phyloP scores from a whole-genome alignment of 2,888 invertebrate species.

The Chironomus riparius region DNA sequence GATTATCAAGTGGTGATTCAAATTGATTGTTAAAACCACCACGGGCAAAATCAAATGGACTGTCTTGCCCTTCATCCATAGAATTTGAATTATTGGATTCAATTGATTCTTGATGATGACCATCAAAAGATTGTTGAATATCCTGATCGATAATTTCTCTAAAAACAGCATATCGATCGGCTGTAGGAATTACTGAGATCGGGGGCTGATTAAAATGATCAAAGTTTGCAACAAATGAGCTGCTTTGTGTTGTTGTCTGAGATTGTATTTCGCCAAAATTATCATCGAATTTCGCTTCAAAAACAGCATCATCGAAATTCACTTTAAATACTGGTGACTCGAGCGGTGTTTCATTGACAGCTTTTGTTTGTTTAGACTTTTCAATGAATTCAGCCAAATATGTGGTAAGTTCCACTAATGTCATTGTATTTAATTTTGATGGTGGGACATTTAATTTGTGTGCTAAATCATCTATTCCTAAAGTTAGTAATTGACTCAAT shows the following conservation, averaged over 20 bases:
- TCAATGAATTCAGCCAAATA: conserved; percentile 58
- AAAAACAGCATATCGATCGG: conserved; percentile 81
- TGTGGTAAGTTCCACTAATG: conserved; percentile 74
- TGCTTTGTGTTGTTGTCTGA: conserved; percentile 31
- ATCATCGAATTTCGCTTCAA: conserved; percentile 54
- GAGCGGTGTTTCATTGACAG: background rate
- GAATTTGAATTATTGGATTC: conserved; percentile 32
- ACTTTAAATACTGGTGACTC: conserved; percentile 29
- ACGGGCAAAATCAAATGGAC: background rate
- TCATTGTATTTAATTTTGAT: conserved; percentile 71
- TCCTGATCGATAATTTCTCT: conserved; percentile 75
- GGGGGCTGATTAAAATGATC: conserved; percentile 46
- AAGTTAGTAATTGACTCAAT: conserved; percentile 69
- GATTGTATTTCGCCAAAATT: conserved; percentile 46
- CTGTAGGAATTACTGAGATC: conserved; percentile 40
- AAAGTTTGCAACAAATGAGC: conserved; percentile 57
- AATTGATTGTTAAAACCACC: conserved; percentile 37
- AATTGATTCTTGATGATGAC: conserved; percentile 30
- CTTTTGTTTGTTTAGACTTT: conserved; percentile 35
- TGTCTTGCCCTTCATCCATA: conserved; percentile 36
- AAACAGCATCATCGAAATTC: conserved; percentile 41
- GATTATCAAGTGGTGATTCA: conserved; percentile 28
- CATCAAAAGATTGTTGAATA: conserved; percentile 44
- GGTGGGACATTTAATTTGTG: conserved; percentile 66
- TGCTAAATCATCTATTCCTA: conserved; percentile 73